Evolutionary conservation across 35 echinoderm and acorn worm genomes (phyloP).

Genomic region (Stichopus chloronotus): DNA sequence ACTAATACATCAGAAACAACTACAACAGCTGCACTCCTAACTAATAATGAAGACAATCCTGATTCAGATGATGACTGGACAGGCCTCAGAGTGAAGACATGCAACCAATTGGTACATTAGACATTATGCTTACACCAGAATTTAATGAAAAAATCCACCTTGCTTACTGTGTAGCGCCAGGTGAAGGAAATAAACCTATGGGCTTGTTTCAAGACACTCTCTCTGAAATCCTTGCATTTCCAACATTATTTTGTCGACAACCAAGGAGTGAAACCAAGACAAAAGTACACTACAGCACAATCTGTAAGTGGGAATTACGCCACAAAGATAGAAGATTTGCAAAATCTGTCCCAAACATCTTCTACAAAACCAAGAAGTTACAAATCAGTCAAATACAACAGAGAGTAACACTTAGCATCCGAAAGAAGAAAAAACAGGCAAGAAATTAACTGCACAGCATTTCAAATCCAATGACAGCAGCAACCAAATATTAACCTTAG

Average conservation of each 20-base stretch:
- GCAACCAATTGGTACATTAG: constrained; percentile 46
- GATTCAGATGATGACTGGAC: constrained; percentile 64
- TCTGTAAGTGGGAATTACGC: constrained; percentile 57
- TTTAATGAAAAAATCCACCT: constrained; percentile 8
- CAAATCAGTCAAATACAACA: constrained; percentile 58
- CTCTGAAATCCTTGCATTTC: constrained; percentile 64
- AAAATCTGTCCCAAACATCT: constrained; percentile 63
- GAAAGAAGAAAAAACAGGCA: constrained; percentile 41
- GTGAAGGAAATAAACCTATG: constrained; percentile 61
- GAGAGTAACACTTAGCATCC: constrained; percentile 23
- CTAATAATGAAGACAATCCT: neutral
- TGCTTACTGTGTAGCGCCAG: constrained; percentile 54
- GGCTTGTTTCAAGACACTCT: constrained; percentile 68
- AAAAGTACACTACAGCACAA: constrained; percentile 46
- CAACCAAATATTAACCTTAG: constrained; percentile 24
- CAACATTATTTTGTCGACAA: constrained; percentile 63
- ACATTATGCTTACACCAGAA: constrained; percentile 59
- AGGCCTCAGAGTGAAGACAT: constrained; percentile 23
- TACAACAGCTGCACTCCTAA: neutral
- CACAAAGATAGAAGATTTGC: constrained; percentile 61
- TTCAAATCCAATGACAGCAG: constrained; percentile 37
- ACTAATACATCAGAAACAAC: neutral
- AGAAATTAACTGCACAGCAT: constrained; percentile 25
- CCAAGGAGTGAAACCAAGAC: neutral
- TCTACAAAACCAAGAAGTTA: constrained; percentile 51